phyloP scores from a whole-genome alignment of 1,140 invertebrate genomes.

The Triops cancriformis region DNA sequence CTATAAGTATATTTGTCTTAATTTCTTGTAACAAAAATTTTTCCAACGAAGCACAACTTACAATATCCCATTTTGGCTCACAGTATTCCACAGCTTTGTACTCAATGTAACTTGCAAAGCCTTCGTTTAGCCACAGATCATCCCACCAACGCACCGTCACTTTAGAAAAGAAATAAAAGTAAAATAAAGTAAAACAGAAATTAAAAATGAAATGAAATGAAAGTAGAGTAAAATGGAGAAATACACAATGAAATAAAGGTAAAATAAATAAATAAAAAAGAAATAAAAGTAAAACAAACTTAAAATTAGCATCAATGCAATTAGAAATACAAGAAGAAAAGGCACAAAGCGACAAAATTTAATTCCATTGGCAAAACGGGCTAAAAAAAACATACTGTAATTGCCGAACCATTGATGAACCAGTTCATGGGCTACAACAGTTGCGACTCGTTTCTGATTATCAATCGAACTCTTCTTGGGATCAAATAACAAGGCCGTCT shows the following conservation, averaged over 20 bases:
- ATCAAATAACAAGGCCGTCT: constrained; percentile 71
- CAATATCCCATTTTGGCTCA: constrained; percentile 73
- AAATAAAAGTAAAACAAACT: constrained; percentile 29
- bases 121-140: constrained; percentile 87
- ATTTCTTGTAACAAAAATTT: neutral
- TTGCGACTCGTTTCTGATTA: constrained; percentile 68
- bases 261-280: constrained; percentile 16
- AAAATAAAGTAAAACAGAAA: constrained; percentile 22
- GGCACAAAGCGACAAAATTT: neutral
- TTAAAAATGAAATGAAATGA: neutral
- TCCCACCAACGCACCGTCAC: constrained; percentile 90
- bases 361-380: no score
- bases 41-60: constrained; percentile 40
- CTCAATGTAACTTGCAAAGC: constrained; percentile 79
- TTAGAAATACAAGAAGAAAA: no score
- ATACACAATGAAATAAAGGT: no score
- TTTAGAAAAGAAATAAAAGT: constrained; percentile 43
- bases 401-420: constrained; percentile 91
- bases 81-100: constrained; percentile 63
- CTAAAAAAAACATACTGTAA: constrained; percentile 48
- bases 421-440: constrained; percentile 79
- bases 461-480: constrained; percentile 53
- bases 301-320: no score
- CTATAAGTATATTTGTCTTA: constrained; percentile 35
- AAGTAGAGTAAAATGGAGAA: no score